phyloP scores from a whole-genome alignment of 2,113 vertebrate genomes.

The Myiopsitta monachus region DNA sequence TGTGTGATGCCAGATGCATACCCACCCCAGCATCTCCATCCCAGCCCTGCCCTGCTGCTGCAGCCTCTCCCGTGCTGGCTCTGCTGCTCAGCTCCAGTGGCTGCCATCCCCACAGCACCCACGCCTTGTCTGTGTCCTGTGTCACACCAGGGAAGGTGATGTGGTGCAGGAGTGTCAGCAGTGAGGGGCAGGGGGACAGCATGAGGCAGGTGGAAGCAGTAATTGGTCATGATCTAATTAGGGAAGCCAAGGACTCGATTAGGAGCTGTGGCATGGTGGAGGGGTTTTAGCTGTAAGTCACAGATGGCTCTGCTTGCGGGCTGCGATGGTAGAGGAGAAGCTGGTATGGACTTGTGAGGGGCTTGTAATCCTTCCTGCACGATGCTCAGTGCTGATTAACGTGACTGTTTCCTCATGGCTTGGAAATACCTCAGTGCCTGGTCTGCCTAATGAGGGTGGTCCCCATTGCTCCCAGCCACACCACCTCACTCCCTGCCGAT shows the following conservation, averaged over 20 bases:
- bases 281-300: neutral
- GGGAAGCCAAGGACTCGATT: neutral
- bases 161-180: neutral
- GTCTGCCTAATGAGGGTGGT: fast-evolving
- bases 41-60: neutral
- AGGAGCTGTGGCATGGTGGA: neutral
- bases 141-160: neutral
- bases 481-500: neutral
- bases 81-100: neutral
- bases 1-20: fast-evolving
- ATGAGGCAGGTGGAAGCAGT: slow-evolving; percentile 53
- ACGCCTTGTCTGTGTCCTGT: neutral
- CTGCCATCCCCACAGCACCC: neutral
- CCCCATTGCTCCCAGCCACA: neutral
- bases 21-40: neutral
- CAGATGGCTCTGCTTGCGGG: slow-evolving; percentile 16
- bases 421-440: neutral
- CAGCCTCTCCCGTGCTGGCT: neutral
- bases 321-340: neutral
- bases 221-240: slow-evolving; percentile 63
- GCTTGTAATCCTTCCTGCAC: neutral
- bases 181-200: neutral
- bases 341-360: neutral
- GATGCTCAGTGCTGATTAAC: fast-evolving
- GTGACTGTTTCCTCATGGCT: neutral